phyloP scores from a whole-genome alignment of 2,888 invertebrate species.

The Piscicola geometra region DNA sequence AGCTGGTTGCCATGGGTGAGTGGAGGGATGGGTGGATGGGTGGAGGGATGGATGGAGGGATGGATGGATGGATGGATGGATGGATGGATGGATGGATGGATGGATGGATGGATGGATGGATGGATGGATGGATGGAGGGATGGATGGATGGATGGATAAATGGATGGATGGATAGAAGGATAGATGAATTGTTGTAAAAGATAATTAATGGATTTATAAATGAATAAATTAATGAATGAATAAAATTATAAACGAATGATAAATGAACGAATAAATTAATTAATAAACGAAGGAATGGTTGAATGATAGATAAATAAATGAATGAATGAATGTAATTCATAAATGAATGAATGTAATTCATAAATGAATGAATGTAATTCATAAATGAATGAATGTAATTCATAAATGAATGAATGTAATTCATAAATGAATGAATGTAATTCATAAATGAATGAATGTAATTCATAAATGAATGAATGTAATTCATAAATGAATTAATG shows the following conservation, averaged over 20 bases:
- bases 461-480: slow-evolving; percentile 9
- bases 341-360: background rate
- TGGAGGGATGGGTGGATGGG: slow-evolving; percentile 2
- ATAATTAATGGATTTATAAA: no score
- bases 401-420: slow-evolving; percentile 30
- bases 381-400: slow-evolving; percentile 2
- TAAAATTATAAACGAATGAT: no score
- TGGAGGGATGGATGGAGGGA: background rate
- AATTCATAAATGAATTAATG: background rate
- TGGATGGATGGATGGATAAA: no score
- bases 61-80: background rate
- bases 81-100: slow-evolving; percentile 3
- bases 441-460: slow-evolving; percentile 29
- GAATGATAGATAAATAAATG: no score
- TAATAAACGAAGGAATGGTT: no score
- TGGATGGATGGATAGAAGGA: no score
- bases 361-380: slow-evolving; percentile 32
- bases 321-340: background rate
- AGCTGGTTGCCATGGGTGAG: slow-evolving; percentile 43
- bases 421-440: slow-evolving; percentile 6
- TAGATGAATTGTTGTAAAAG: no score
- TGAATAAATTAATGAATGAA: no score
- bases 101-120: slow-evolving; percentile 8
- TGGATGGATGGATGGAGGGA: background rate
- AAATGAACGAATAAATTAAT: no score